Conservation (phyloP, 2,888 invertebrate genomes). For the Falcaria lacertinaria region DNA sequence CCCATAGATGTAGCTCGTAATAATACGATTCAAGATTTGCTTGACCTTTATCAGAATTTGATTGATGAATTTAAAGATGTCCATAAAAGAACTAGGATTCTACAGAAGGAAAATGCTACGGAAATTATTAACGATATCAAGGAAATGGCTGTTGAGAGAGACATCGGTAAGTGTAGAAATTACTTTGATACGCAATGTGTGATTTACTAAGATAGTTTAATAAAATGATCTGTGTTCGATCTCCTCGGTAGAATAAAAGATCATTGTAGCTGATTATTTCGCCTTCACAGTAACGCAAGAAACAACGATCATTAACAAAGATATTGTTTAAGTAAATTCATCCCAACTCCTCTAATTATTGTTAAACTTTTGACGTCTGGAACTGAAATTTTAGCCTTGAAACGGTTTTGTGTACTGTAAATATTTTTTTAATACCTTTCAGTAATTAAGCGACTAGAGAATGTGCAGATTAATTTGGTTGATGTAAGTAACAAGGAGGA, state of each 20-base stretch:
- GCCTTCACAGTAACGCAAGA: constrained; percentile 18
- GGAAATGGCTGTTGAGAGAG: constrained; percentile 92
- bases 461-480: constrained; percentile 81
- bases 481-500: constrained; percentile 83
- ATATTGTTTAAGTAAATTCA: constrained; percentile 17
- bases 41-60: constrained; percentile 85
- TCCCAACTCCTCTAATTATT: constrained; percentile 24
- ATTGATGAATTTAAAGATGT: constrained; percentile 90
- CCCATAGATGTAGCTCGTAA: constrained; percentile 87
- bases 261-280: no score
- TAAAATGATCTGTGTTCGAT: no score
- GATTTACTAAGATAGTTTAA: no score
- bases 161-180: constrained; percentile 85
- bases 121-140: constrained; percentile 92
- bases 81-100: constrained; percentile 84
- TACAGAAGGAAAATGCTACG: constrained; percentile 83
- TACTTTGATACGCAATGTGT: no score
- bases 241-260: no score
- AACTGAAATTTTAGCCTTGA: constrained; percentile 15
- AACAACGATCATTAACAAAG: constrained; percentile 47
- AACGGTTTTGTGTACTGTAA: constrained; percentile 15
- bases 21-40: constrained; percentile 84
- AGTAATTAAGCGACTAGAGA: constrained; percentile 75
- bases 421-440: constrained; percentile 25
- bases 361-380: constrained; percentile 22